phyloP scores from a whole-genome alignment of 2,113 vertebrate genomes.

The Scopus umbretta region DNA sequence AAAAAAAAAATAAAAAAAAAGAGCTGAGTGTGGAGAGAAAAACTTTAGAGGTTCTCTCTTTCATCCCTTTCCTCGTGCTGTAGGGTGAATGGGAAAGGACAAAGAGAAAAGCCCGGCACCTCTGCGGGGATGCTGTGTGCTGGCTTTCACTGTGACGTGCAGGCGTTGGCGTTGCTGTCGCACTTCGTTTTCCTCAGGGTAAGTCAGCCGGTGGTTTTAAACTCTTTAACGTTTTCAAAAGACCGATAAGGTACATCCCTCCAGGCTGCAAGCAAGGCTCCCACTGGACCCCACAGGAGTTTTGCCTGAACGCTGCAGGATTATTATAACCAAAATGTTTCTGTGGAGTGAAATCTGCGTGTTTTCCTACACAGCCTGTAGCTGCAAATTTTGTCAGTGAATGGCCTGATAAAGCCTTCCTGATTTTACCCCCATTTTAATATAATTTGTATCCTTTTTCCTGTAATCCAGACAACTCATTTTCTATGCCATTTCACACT shows the following conservation, averaged over 20 bases:
- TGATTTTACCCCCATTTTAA: neutral
- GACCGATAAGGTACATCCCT: neutral
- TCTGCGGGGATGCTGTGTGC: accelerated
- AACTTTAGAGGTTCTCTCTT: neutral
- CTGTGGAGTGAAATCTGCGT: neutral
- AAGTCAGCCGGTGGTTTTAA: neutral
- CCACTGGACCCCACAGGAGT: neutral
- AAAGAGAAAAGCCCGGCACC: neutral
- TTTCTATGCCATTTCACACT: neutral
- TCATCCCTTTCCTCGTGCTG: neutral
- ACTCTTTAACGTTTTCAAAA: neutral
- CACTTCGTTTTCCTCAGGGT: accelerated
- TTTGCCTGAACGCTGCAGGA: neutral
- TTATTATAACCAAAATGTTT: neutral
- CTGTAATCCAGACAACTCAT: neutral
- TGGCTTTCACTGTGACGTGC: accelerated
- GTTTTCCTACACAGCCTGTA: neutral
- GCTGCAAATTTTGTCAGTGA: neutral
- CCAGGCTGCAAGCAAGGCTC: neutral
- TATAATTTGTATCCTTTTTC: neutral
- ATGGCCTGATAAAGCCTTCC: neutral
- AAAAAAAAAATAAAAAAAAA: neutral
- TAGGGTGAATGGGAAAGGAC: neutral
- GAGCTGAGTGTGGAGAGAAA: neutral
- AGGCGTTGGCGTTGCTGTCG: accelerated